Evolutionary conservation across 1,140 invertebrate species (phyloP).

Genomic region (Brachionus asplanchnoidis): DNA sequence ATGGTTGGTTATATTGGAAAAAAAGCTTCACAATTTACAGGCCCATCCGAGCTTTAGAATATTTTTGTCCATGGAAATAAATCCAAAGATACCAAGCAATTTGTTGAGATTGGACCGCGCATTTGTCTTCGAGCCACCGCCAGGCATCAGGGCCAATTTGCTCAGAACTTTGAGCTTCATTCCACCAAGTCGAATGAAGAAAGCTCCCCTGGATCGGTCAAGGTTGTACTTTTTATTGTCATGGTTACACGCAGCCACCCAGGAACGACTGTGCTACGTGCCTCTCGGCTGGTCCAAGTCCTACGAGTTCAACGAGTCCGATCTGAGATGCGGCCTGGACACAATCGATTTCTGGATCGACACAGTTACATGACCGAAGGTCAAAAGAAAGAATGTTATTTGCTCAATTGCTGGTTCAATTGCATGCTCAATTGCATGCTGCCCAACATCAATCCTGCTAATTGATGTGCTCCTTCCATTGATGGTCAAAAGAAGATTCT

Average conservation of each 20-base stretch:
- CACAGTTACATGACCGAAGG: slow-evolving; percentile 73
- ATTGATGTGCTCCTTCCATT: too few species aligned
- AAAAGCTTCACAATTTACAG: too few species aligned
- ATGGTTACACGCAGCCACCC: slow-evolving; percentile 99
- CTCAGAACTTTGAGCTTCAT: slow-evolving; percentile 91
- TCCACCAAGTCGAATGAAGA: slow-evolving; percentile 51
- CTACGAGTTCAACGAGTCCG: slow-evolving; percentile 99
- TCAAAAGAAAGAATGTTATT: slow-evolving; percentile 97
- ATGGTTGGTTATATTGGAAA: too few species aligned
- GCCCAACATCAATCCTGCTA: too few species aligned
- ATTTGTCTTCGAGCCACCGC: too few species aligned
- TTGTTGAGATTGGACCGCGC: too few species aligned
- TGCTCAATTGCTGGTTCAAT: slow-evolving; percentile 83
- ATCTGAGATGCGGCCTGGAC: slow-evolving; percentile 94
- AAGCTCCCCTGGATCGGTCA: slow-evolving; percentile 83
- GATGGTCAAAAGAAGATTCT: too few species aligned
- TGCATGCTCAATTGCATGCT: too few species aligned
- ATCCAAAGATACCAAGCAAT: too few species aligned
- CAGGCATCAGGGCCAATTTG: too few species aligned
- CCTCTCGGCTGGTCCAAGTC: slow-evolving; percentile 91
- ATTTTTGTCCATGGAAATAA: too few species aligned
- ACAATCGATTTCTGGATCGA: slow-evolving; percentile 99
- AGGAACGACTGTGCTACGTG: slow-evolving; percentile 88
- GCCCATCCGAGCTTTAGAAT: too few species aligned
- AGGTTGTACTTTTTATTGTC: slow-evolving; percentile 94